Conservation (phyloP, 2,888 invertebrate genomes). For the Leucoma salicis region DNA sequence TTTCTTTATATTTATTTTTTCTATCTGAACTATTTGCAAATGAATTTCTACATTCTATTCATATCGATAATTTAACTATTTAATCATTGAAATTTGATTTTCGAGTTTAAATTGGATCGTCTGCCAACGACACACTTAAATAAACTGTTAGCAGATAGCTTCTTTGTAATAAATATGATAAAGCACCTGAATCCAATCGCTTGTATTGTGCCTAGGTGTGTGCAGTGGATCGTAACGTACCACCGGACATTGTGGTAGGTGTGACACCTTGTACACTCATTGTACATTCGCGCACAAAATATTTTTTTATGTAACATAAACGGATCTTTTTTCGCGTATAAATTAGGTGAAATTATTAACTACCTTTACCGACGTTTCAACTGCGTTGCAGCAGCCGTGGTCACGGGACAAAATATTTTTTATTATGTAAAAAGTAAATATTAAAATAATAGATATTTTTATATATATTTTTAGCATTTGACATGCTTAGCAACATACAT, state of each 20-base stretch:
- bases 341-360: too few species aligned
- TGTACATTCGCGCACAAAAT: constrained; percentile 36
- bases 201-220: constrained; percentile 50
- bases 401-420: too few species aligned
- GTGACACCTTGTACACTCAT: constrained; percentile 46
- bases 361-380: too few species aligned
- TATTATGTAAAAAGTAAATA: too few species aligned
- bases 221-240: constrained; percentile 56
- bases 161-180: constrained; percentile 33
- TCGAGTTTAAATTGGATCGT: constrained; percentile 4
- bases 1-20: constrained; percentile 8
- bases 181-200: constrained; percentile 39
- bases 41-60: constrained; percentile 16
- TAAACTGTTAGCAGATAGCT: constrained; percentile 11
- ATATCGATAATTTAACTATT: constrained; percentile 14
- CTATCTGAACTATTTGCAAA: constrained; percentile 15
- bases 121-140: background rate
- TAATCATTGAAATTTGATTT: constrained; percentile 15
- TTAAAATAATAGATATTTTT: too few species aligned
- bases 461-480: too few species aligned
- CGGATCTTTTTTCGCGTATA: too few species aligned
- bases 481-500: too few species aligned
- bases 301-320: constrained; percentile 28
- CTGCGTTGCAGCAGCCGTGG: too few species aligned
- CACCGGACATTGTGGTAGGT: constrained; percentile 64